A percentile compares a stretch with the other conserved stretches of the same genome.
phyloP scores from a whole-genome alignment of 2,113 vertebrate genomes.

The Poeciliopsis turrubarensis region DNA sequence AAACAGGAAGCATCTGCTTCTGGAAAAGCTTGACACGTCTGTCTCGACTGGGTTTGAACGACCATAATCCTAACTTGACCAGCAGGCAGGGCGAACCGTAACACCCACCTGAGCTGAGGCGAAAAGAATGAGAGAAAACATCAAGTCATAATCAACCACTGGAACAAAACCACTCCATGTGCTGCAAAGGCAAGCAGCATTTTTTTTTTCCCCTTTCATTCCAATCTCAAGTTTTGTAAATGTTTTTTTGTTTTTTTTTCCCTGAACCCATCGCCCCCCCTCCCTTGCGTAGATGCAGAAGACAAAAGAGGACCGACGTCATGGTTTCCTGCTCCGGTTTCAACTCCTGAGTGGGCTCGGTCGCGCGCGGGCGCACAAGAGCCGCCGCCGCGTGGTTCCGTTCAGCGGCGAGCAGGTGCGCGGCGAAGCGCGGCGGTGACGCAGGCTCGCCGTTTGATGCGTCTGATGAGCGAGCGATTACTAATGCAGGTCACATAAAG shows the following conservation, averaged over 20 bases:
- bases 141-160: background rate
- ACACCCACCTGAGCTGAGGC: background rate
- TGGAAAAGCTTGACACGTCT: background rate
- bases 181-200: background rate
- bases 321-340: background rate
- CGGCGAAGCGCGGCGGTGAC: conserved; percentile 5
- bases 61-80: conserved; percentile 8
- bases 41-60: background rate
- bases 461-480: conserved; percentile 8
- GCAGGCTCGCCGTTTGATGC: background rate
- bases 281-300: background rate
- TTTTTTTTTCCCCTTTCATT: background rate
- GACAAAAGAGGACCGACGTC: background rate
- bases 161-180: background rate
- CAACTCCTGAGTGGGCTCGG: background rate
- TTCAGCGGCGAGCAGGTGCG: background rate
- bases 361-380: background rate
- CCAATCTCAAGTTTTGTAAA: background rate
- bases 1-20: background rate
- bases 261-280: background rate
- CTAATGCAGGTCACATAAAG: conserved; percentile 27
- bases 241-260: background rate
- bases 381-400: background rate
- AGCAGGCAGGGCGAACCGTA: background rate
- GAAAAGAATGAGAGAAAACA: background rate